Conservation (phyloP, 2,113 vertebrate genomes). For the Dicaeum eximium region DNA sequence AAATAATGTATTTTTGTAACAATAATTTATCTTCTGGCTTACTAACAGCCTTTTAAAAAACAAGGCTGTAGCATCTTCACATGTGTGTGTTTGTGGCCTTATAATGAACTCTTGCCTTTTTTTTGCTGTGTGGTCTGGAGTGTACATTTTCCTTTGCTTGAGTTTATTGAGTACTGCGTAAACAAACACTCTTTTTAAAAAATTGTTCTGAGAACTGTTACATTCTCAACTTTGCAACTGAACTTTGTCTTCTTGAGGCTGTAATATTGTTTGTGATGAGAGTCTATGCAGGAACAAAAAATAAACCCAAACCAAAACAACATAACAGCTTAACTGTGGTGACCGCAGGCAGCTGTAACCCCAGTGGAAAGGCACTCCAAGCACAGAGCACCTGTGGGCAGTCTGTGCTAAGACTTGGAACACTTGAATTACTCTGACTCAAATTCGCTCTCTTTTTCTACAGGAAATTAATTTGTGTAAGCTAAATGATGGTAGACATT, state of each 20-base stretch:
- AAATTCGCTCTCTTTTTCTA: constrained; percentile 43
- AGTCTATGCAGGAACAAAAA: constrained; percentile 29
- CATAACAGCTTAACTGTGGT: not conserved
- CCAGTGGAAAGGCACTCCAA: not conserved
- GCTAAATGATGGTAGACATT: not conserved
- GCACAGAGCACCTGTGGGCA: not conserved
- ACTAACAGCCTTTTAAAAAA: not conserved
- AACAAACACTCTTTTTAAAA: constrained; percentile 16
- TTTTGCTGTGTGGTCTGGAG: not conserved
- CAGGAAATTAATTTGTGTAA: not conserved
- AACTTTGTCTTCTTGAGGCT: not conserved
- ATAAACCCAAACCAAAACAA: not conserved
- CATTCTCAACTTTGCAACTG: constrained; percentile 3
- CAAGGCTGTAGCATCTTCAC: not conserved
- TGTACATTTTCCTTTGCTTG: constrained; percentile 2
- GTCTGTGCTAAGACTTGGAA: not conserved
- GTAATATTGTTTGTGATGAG: constrained; percentile 17
- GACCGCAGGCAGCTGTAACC: not conserved
- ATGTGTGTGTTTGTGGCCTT: not conserved
- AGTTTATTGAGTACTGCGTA: not conserved
- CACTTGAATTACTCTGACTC: constrained; percentile 43
- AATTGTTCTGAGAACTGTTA: not conserved
- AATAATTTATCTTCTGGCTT: not conserved
- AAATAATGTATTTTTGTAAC: not conserved
- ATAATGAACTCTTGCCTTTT: not conserved